phyloP scores from a whole-genome alignment of 1,140 invertebrate genomes.

The Hormaphis cornu region DNA sequence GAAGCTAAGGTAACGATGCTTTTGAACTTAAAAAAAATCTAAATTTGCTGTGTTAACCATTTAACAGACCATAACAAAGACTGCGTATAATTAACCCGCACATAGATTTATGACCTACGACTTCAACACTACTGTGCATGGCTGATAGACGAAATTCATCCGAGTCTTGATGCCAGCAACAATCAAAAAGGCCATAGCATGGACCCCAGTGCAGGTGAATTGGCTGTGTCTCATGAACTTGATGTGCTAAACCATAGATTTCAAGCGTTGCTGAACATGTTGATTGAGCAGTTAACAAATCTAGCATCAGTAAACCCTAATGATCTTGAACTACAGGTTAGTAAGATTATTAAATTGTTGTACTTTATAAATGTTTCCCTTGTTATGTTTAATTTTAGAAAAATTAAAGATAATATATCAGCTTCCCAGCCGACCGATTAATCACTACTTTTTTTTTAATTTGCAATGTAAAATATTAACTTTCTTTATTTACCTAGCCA shows the following conservation, averaged over 20 bases:
- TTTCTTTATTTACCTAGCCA: too few relatives aligned
- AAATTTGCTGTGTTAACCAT: conserved; percentile 39
- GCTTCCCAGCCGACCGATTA: too few relatives aligned
- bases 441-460: too few relatives aligned
- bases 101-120: conserved; percentile 76
- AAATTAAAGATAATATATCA: too few relatives aligned
- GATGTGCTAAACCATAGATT: conserved; percentile 77
- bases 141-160: conserved; percentile 76
- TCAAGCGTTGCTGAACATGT: conserved; percentile 59
- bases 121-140: conserved; percentile 81
- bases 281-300: conserved; percentile 53
- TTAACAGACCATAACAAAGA: conserved; percentile 42
- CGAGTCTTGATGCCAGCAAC: conserved; percentile 59
- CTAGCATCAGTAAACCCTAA: conserved; percentile 43
- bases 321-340: conserved; percentile 46
- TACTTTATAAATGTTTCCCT: too few relatives aligned
- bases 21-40: conserved; percentile 10
- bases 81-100: conserved; percentile 26
- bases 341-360: conserved; percentile 33
- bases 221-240: conserved; percentile 71
- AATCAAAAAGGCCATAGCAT: conserved; percentile 38
- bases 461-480: too few relatives aligned
- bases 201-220: conserved; percentile 53
- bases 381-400: too few relatives aligned
- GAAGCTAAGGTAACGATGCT: conserved; percentile 84